Base-by-base conservation (phyloP, 2,888 invertebrate genomes). In the Volucella bombylans region DNA sequence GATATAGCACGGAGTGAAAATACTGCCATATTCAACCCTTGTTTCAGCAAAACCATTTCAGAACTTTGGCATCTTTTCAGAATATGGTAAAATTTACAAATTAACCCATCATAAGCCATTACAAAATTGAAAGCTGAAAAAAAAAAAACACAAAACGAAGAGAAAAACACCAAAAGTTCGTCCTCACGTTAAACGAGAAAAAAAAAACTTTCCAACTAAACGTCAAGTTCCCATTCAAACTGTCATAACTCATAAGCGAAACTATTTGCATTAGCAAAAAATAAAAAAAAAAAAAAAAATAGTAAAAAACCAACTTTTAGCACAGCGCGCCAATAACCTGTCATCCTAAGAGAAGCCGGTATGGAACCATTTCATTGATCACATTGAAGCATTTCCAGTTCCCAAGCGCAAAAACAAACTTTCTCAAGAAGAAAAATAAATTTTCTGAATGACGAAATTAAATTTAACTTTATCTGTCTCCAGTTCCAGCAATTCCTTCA, bases 381-480 rank as follows among this genome's bases (percentile, higher is more conserved):
- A 31, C 65, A 50, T 67, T 50, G 74, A 64, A 65, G 49, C 49
- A 49, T 55, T 54, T 55, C 18, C 61, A 31, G 31, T 31, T 31
- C 31, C 31, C 31, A 31, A 31, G 31, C 6, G 6, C 41, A 41
- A 41, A 11, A 38, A 15, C 31, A 64, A 52, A 49, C 47, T 45
- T 57, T 18, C 47, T 41, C 15, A 64, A 52, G 71, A 71, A 61
- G 59, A 61, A 78, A 64, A 78, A 72, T 59, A 79, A 72, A 79
- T 64, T 67, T 67, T 67, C 50, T 62, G 71, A 82, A 71, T 77
- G 71, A 82, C 39, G 78, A 78, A 82, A 82, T 82, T 82, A 82
- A 82, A 82, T 82, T 82, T 78, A 82, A 82, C 82, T 82, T 82
- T 82, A 79, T 82, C 82, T 68, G 82, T 78, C 73, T 79, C 73